Conservation (phyloP, 2,113 vertebrate genomes). For the Lophura nycthemera region DNA sequence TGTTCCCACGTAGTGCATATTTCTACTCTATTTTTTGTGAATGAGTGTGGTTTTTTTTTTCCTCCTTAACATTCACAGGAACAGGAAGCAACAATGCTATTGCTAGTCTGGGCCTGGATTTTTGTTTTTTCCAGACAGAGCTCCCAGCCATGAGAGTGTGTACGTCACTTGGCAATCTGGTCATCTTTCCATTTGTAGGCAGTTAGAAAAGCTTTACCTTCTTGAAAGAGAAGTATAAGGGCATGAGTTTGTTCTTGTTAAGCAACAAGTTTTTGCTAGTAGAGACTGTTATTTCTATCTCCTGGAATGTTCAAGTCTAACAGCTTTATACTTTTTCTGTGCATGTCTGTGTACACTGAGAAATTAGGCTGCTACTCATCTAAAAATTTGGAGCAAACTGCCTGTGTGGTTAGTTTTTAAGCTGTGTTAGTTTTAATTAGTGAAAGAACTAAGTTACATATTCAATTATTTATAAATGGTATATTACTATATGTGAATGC, state of each 20-base stretch:
- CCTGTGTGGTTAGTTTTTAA: background rate
- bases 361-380: background rate
- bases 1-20: slow-evolving; percentile 39
- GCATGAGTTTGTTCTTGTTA: background rate
- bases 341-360: background rate
- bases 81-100: slow-evolving; percentile 67
- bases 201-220: slow-evolving; percentile 49
- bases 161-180: slow-evolving; percentile 24
- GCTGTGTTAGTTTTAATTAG: background rate
- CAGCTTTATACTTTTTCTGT: background rate
- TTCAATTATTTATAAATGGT: background rate
- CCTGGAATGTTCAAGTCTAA: background rate
- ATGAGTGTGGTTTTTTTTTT: slow-evolving; percentile 39
- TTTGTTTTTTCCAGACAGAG: slow-evolving; percentile 20
- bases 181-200: slow-evolving; percentile 24
- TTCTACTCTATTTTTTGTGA: slow-evolving; percentile 53
- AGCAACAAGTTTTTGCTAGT: slow-evolving; percentile 38
- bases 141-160: slow-evolving; percentile 18
- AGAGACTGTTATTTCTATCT: background rate
- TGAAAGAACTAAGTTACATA: background rate
- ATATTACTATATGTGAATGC: no score
- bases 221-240: slow-evolving; percentile 47
- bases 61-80: slow-evolving; percentile 62
- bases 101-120: slow-evolving; percentile 54
- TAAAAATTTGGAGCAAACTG: background rate